Evolutionary conservation across 2,797 vertebrate species (phyloP), one percentile per base, ranked within the genome.

Genomic region (Semaprochilodus insignis): DNA sequence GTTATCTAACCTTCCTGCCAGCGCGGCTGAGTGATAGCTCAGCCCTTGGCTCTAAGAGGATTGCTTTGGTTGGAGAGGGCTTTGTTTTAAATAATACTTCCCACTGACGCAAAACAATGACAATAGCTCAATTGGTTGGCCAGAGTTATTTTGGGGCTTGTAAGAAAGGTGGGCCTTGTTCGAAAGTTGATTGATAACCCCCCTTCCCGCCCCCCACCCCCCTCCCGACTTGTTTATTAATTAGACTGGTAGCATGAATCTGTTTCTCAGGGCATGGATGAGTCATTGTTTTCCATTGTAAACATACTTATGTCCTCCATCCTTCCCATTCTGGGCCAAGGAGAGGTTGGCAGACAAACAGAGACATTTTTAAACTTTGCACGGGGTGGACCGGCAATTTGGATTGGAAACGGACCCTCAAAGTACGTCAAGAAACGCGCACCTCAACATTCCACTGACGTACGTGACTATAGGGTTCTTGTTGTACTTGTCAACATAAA

Each of bases 21-120:
- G 15, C 40, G 25, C 71, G 57, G 70, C 31, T 83, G 78, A 86
- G 60, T 65, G 72, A 81, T 72, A 21, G 34, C 17, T 74, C 15
- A 19, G 17, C 65, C 31, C 69, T 82, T 77, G 79, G 71, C 81
- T 69, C 4, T 66, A 54, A 76, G 70, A 69, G 74, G 51, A 62
- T 66, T 87, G 76, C 88, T 87, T 83, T 78, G 78, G 77, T 85
- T 74, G 62, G 55, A 87, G 54, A 84, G 81, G 10, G 55, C 69
- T 73, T 80, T 85, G 75, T 87, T 85, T 83, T 80, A 69, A 87
- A 73, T 65, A 85, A 78, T 60, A 77, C 76, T 86, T 85, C 84
- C 86, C 75, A 74, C 72, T 88, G 86, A 86, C 85, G 86, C 79
- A 76, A 84, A 85, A 82, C 82, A 87, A 74, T 81, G 80, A 90